These are phyloP conservation scores for Amblyornis subalaris DNA, from an alignment of 2,113 vertebrate genomes.

Conservation along the genomic window DNA sequence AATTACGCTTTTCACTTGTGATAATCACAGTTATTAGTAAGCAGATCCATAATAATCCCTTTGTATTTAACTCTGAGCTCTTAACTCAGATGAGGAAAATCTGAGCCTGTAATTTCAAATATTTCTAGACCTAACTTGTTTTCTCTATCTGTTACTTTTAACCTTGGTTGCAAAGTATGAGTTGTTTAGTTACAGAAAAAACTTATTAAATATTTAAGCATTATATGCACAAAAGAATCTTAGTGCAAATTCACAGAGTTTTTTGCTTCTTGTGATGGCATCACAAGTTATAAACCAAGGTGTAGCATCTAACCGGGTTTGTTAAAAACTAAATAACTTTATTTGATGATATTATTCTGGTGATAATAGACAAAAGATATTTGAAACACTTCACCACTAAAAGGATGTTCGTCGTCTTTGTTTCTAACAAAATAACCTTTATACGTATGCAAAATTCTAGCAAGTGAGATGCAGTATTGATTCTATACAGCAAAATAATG, in stretches of 20 bases:
- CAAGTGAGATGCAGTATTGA: background rate
- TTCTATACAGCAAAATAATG: background rate
- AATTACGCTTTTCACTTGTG: background rate
- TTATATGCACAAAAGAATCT: background rate
- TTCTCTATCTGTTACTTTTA: background rate
- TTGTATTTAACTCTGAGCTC: background rate
- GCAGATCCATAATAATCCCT: background rate
- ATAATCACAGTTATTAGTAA: slow-evolving; percentile 30
- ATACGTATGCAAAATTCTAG: background rate
- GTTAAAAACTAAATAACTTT: background rate
- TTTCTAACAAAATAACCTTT: background rate
- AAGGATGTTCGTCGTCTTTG: background rate
- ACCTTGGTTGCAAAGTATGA: background rate
- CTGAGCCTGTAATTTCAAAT: background rate
- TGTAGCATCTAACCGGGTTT: background rate
- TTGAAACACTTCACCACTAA: background rate
- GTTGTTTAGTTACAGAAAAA: background rate
- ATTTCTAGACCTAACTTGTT: background rate
- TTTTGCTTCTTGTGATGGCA: background rate
- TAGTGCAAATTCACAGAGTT: background rate
- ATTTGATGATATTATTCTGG: background rate
- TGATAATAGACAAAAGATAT: background rate
- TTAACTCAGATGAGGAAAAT: background rate
- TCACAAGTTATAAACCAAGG: background rate
- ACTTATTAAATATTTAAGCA: background rate